A percentile compares a stretch with the other conserved stretches of the same genome.
These are phyloP conservation scores for Tachysurus fulvidraco DNA, from an alignment of 2,113 vertebrate genomes.

Conservation along the genomic window DNA sequence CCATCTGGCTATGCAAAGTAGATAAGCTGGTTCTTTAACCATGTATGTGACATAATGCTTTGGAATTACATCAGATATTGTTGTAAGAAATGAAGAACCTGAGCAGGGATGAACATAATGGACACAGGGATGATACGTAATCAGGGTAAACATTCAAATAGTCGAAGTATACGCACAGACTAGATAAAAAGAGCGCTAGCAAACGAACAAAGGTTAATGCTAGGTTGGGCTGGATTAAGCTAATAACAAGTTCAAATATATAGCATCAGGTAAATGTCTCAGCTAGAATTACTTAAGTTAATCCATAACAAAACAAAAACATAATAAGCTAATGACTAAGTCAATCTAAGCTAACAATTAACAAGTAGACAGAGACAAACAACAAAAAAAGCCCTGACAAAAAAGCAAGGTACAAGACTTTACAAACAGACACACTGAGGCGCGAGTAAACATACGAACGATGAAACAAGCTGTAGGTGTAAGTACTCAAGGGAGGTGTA, in stretches of 20 bases:
- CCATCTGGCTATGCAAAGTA: not conserved
- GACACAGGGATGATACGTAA: not conserved
- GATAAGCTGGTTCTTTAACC: not conserved
- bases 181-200: not conserved
- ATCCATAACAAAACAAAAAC: not conserved
- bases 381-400: not conserved
- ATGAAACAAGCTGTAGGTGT: constrained; percentile 3
- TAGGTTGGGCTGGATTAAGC: not conserved
- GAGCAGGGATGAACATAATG: not conserved
- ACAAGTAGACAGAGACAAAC: not conserved
- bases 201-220: not conserved
- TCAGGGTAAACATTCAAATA: not conserved
- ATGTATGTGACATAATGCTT: not conserved
- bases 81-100: not conserved
- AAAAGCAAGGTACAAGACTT: not conserved
- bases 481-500: not conserved
- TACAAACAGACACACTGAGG: not conserved
- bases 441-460: not conserved
- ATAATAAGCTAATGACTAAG: not conserved
- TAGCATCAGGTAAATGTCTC: not conserved
- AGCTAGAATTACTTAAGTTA: not conserved
- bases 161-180: not conserved
- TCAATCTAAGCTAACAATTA: not conserved
- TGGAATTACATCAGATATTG: not conserved
- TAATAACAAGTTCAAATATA: not conserved